Conservation (phyloP, 2,113 vertebrate genomes). For the Lasiurus cinereus region DNA sequence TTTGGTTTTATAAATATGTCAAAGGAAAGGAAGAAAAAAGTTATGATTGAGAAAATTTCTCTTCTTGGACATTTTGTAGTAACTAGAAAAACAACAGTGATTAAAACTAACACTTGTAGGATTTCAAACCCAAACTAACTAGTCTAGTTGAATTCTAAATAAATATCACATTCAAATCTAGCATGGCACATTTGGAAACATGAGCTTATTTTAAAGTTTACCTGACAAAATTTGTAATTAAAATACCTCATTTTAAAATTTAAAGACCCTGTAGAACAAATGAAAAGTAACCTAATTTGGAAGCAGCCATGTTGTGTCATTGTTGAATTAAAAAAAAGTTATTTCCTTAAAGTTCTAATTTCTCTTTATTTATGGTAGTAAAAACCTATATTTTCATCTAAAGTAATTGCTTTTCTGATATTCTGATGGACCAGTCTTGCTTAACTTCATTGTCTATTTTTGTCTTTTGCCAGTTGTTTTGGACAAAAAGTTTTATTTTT, state of each 20-base stretch:
- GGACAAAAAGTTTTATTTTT: conserved; percentile 85
- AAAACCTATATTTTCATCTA: conserved; percentile 86
- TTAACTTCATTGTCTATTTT: conserved; percentile 87
- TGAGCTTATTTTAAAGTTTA: conserved; percentile 74
- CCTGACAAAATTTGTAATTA: conserved; percentile 76
- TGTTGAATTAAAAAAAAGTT: background rate
- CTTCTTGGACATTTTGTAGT: conserved; percentile 76
- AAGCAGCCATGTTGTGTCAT: conserved; percentile 35
- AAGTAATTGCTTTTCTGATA: conserved; percentile 89
- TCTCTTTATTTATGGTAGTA: conserved; percentile 84
- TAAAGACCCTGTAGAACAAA: conserved; percentile 74
- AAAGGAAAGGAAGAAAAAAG: conserved; percentile 76
- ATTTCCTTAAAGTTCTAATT: conserved; percentile 27
- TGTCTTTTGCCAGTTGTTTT: conserved; percentile 90
- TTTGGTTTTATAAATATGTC: conserved; percentile 83
- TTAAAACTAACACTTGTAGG: conserved; percentile 84
- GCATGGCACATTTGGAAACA: conserved; percentile 79
- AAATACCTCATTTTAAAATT: conserved; percentile 72
- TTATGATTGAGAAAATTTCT: conserved; percentile 78
- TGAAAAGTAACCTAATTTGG: conserved; percentile 79
- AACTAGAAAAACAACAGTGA: conserved; percentile 82
- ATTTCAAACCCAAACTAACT: conserved; percentile 86
- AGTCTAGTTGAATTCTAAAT: conserved; percentile 83
- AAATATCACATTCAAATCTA: conserved; percentile 84
- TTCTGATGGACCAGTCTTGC: conserved; percentile 89